Evolutionary conservation across 2,888 invertebrate genomes (phyloP).

Genomic region (Lithophane socia): DNA sequence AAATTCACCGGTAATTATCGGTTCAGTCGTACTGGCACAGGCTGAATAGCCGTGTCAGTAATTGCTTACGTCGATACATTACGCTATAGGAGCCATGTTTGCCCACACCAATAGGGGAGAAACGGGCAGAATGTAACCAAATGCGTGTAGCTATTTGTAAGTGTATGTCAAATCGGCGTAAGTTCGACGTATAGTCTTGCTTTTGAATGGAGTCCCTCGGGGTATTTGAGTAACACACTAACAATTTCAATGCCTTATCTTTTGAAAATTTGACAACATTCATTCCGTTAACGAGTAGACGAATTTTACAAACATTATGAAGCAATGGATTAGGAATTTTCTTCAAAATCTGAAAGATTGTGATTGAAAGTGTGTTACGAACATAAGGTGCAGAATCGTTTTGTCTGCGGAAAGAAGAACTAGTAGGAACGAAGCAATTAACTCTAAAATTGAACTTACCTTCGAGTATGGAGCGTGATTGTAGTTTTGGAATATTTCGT

Average conservation of each 20-base stretch:
- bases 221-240: neutral
- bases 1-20: conserved; percentile 42
- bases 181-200: conserved; percentile 15
- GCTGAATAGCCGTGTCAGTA: conserved; percentile 42
- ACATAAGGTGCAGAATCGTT: neutral
- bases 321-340: neutral
- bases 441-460: neutral
- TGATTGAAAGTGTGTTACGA: neutral
- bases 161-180: conserved; percentile 40
- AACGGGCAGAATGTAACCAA: conserved; percentile 11
- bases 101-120: conserved; percentile 17
- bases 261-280: neutral
- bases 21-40: conserved; percentile 17
- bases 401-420: neutral
- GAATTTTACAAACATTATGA: too few relatives aligned
- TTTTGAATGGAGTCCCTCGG: conserved; percentile 19
- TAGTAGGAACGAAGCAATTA: neutral
- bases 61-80: conserved; percentile 43
- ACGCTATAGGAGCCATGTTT: conserved; percentile 40
- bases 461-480: neutral
- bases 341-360: neutral
- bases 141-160: conserved; percentile 30
- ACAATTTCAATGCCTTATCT: neutral
- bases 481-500: neutral
- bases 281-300: too few relatives aligned